Evolutionary conservation across 2,888 invertebrate species (phyloP), one percentile per base, ranked within the genome.

Genomic region (Merodon equestris): DNA sequence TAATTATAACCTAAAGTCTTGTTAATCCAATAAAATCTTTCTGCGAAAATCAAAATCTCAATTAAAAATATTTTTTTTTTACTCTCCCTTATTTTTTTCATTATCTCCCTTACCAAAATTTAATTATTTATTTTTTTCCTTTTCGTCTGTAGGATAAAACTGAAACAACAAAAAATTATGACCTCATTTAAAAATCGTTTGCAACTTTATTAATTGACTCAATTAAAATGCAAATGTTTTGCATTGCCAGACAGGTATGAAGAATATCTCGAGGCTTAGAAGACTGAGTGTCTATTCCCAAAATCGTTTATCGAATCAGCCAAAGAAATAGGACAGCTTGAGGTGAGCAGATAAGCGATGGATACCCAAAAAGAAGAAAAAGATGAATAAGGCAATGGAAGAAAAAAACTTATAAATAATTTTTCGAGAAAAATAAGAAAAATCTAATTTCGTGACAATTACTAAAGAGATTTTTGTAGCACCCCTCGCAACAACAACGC

Each of bases 391-490:
- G 7, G 5, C 15, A 17, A 36, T 9, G 38, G n/a, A 14, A 61
- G 40, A 36, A 63, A 63, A 63, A 58, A 40, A n/a, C n/a, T 44
- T 50, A 56, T 51, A 68, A 68, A 79, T 64, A 45, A 54, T 44
- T 53, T 54, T 40, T 48, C 18, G 36, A 48, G 17, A 58, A 66
- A 56, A 67, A 73, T 38, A 18, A 54, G 27, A 67, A 74, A 64
- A 79, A 79, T 74, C 60, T 70, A 79, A 79, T 79, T 79, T 79
- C 68, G 74, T 74, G 79, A 79, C 74, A 79, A 79, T 79, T 79
- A 79, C 48, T 68, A 54, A 40, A 19, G 64, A 12, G 74, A 79
- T 79, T 74, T 79, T 60, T 54, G 53, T 58, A 57, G 48, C 50
- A 60, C 53, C 34, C 40, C 40, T 40, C 27, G 7, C 7, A 27